phyloP scores from a whole-genome alignment of 23 tunicate genomes.

The Trididemnum nubilum region DNA sequence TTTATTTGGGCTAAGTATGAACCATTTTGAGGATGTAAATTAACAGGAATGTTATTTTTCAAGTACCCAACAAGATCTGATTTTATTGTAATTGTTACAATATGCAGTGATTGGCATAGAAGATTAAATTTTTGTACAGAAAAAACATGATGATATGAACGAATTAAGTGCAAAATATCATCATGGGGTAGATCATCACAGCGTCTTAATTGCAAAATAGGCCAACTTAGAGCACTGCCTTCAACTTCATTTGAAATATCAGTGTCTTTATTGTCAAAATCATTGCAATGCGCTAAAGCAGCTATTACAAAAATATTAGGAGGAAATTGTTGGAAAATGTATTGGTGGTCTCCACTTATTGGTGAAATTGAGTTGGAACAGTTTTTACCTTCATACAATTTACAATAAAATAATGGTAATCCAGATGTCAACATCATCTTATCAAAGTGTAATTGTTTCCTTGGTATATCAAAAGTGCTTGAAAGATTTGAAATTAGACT shows the following conservation, averaged over 20 bases:
- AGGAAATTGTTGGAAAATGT: background rate
- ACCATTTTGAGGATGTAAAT: background rate
- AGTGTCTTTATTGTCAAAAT: no score
- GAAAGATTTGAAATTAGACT: background rate
- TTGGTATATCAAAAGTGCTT: background rate
- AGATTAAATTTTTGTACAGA: no score
- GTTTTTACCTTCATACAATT: background rate
- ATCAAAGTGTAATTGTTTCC: background rate
- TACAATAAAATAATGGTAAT: conserved; percentile 10
- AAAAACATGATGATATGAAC: background rate
- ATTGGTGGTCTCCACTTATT: background rate
- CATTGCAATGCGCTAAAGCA: background rate
- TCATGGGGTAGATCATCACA: background rate
- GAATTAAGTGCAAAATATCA: background rate
- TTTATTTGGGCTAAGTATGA: background rate
- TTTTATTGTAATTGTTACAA: background rate
- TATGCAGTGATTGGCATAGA: background rate
- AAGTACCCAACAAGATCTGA: background rate
- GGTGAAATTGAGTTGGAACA: background rate
- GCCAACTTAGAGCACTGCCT: background rate
- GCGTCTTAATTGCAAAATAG: background rate
- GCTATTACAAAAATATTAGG: background rate
- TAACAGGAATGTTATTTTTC: background rate
- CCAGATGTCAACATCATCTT: background rate
- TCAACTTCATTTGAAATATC: background rate